phyloP scores from a whole-genome alignment of 2,113 vertebrate genomes.

The Clarias batrachus region DNA sequence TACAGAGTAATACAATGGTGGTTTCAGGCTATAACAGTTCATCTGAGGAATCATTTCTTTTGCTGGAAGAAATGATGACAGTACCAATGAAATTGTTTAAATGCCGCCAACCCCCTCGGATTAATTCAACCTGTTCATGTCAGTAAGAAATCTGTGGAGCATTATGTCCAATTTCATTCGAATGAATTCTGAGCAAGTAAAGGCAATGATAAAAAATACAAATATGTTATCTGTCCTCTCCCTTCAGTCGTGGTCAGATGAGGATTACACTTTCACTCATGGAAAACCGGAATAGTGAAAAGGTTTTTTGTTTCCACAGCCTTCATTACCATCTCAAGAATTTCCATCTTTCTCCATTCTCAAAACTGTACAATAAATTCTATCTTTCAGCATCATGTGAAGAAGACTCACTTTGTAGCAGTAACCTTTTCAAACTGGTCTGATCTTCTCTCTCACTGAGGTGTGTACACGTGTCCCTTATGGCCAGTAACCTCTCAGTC shows the following conservation, averaged over 20 bases:
- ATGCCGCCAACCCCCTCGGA: background rate
- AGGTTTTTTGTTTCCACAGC: background rate
- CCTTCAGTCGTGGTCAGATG: background rate
- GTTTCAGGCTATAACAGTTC: too few species aligned
- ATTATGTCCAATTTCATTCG: background rate
- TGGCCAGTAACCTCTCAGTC: conserved; percentile 24
- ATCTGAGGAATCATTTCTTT: background rate
- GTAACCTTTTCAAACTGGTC: conserved; percentile 29
- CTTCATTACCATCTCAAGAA: background rate
- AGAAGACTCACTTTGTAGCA: background rate
- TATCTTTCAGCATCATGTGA: background rate
- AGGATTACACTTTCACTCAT: background rate
- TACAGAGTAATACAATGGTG: background rate
- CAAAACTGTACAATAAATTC: background rate
- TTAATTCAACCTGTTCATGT: background rate
- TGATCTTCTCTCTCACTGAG: background rate
- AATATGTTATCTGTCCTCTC: background rate
- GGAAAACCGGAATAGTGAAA: background rate
- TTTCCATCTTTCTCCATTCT: background rate
- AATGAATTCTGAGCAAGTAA: background rate
- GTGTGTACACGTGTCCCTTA: conserved; percentile 13
- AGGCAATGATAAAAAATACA: background rate
- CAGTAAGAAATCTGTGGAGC: background rate
- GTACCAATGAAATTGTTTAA: background rate
- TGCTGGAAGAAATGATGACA: background rate